phyloP scores from a whole-genome alignment of 2,113 vertebrate genomes.

The Marmota monax region DNA sequence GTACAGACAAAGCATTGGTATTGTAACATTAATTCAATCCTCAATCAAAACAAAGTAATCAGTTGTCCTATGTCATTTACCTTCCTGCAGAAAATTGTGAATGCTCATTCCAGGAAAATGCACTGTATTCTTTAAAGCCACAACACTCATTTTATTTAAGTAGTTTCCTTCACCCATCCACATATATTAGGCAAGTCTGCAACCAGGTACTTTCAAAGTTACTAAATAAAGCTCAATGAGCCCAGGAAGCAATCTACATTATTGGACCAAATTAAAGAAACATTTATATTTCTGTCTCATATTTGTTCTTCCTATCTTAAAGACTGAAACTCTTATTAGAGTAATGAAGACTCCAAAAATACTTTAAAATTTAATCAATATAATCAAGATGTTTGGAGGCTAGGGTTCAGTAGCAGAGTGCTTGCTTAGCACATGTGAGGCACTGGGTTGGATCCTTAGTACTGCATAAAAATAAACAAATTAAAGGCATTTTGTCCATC shows the following conservation, averaged over 20 bases:
- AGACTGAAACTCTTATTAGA: conserved; percentile 36
- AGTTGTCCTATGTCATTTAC: conserved; percentile 64
- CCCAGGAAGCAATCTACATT: not conserved
- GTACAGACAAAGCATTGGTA: conserved; percentile 62
- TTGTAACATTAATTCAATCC: conserved; percentile 65
- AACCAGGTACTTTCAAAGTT: conserved; percentile 57
- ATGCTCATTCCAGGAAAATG: conserved; percentile 55
- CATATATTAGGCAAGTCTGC: not conserved
- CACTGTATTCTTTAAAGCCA: conserved; percentile 59
- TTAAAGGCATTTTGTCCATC: no score
- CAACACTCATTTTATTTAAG: conserved; percentile 68
- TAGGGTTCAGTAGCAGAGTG: no score
- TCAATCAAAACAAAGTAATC: conserved; percentile 78
- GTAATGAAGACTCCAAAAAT: conserved; percentile 4
- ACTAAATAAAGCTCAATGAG: conserved; percentile 47
- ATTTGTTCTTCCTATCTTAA: conserved; percentile 17
- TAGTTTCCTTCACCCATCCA: conserved; percentile 52
- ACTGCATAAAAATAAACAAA: no score
- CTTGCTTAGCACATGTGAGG: no score
- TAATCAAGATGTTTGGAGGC: not conserved
- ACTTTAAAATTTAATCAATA: conserved; percentile 10
- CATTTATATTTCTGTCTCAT: not conserved
- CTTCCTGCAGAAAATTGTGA: conserved; percentile 73
- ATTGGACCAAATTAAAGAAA: conserved; percentile 34
- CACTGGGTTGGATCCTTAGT: no score